These are phyloP conservation scores for Cerceris ruficornis DNA, from an alignment of 2,888 invertebrate genomes.

Conservation along the genomic window DNA sequence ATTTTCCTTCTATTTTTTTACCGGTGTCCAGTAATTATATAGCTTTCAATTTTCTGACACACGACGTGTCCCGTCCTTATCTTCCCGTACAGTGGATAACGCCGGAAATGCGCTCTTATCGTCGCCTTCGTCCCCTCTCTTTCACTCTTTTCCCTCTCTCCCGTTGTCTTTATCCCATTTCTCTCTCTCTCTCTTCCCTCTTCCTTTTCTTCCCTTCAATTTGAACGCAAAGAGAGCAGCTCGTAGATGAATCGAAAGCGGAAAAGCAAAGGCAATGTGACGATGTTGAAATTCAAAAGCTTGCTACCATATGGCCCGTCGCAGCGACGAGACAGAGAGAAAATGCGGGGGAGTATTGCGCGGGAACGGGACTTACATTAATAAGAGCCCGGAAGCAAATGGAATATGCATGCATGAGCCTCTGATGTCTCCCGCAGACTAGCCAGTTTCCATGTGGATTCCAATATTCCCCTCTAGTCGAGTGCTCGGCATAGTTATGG, in stretches of 20 bases:
- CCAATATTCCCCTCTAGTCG: constrained; percentile 36
- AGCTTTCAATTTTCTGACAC: too few species aligned
- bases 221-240: neutral
- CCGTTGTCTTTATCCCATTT: neutral
- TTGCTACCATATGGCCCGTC: neutral
- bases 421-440: constrained; percentile 36
- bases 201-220: too few species aligned
- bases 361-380: constrained; percentile 29
- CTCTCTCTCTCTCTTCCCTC: neutral
- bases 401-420: constrained; percentile 52
- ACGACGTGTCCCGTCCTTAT: too few species aligned
- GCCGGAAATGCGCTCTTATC: too few species aligned
- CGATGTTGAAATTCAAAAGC: constrained; percentile 6
- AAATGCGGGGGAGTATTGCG: constrained; percentile 4
- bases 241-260: neutral
- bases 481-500: constrained; percentile 21
- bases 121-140: too few species aligned
- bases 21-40: too few species aligned
- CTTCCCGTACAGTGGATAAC: too few species aligned
- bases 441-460: constrained; percentile 17
- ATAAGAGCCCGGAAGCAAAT: constrained; percentile 42
- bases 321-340: neutral
- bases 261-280: constrained; percentile 12
- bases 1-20: too few species aligned
- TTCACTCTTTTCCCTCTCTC: too few species aligned